A percentile compares a stretch with the other conserved stretches of the same genome.
These are phyloP conservation scores for Dichetophora obliterata DNA, from an alignment of 2,888 invertebrate species.

Conservation along the genomic window DNA sequence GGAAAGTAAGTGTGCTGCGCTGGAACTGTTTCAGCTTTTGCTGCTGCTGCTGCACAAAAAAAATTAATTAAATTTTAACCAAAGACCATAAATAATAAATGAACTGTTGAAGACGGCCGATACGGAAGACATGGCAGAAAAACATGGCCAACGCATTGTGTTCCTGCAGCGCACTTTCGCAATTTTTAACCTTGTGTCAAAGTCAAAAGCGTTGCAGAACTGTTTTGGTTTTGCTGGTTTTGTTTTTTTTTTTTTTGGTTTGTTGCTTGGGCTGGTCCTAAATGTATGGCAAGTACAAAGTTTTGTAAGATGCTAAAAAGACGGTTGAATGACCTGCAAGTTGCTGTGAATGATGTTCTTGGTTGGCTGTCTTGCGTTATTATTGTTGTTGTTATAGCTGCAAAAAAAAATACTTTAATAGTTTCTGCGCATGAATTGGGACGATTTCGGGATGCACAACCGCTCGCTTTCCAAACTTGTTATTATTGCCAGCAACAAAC, in stretches of 20 bases:
- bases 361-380: neutral
- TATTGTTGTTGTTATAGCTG: slow-evolving; percentile 18
- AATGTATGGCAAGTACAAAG: slow-evolving; percentile 8
- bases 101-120: neutral
- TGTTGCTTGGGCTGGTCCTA: slow-evolving; percentile 14
- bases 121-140: neutral
- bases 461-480: slow-evolving; percentile 31
- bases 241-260: neutral
- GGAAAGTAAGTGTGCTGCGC: neutral
- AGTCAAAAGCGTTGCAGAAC: slow-evolving; percentile 24
- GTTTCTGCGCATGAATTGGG: slow-evolving; percentile 33
- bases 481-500: neutral
- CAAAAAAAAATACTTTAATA: slow-evolving; percentile 21
- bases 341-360: neutral
- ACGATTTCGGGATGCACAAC: slow-evolving; percentile 17
- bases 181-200: slow-evolving; percentile 37
- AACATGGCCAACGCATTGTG: neutral
- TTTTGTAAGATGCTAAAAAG: neutral
- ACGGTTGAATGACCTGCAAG: slow-evolving; percentile 23
- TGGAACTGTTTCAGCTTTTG: neutral
- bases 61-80: slow-evolving; percentile 26
- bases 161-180: slow-evolving; percentile 32
- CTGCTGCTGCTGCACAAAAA: slow-evolving; percentile 1
- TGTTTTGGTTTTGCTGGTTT: slow-evolving; percentile 2
- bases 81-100: slow-evolving; percentile 28